Evolutionary conservation across 30 jellyfish, hydroid and myxozoan species (phyloP).

Genomic region (Aurelia coerulea): DNA sequence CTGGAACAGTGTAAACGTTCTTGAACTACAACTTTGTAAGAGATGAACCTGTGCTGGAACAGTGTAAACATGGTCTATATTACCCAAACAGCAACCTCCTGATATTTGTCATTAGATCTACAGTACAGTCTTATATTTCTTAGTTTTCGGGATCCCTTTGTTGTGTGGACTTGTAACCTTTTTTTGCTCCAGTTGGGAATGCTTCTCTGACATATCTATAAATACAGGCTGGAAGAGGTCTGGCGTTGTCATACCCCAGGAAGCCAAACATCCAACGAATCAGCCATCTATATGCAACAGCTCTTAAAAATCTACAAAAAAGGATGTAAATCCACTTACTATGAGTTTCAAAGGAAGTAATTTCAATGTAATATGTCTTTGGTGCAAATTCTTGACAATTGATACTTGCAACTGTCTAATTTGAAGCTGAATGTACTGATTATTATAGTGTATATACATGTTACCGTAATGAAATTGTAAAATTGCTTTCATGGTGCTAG

Average conservation of each 20-base stretch:
- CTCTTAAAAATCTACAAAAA: constrained; percentile 23
- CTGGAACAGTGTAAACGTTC: no score
- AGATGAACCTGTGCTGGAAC: not conserved
- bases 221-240: constrained; percentile 40
- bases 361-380: constrained; percentile 12
- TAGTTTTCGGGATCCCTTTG: constrained; percentile 28
- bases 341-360: constrained; percentile 11
- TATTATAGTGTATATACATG: constrained; percentile 2
- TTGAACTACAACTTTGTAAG: not conserved
- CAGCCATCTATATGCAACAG: constrained; percentile 41
- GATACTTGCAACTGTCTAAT: constrained; percentile 14
- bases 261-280: constrained; percentile 41
- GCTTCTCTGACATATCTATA: constrained; percentile 20
- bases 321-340: constrained; percentile 13
- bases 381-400: constrained; percentile 16
- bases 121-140: constrained; percentile 11
- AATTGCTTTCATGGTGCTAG: not conserved
- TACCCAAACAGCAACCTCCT: constrained; percentile 9
- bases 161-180: constrained; percentile 33
- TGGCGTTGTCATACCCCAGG: constrained; percentile 37
- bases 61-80: no score
- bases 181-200: constrained; percentile 16
- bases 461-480: not conserved
- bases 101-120: constrained; percentile 11
- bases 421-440: constrained; percentile 10